Percentiles rank a stretch among this genome's conserved stretches.
These are phyloP conservation scores for Brachionus koreanus DNA, from an alignment of 1,140 invertebrate genomes.

Conservation along the genomic window DNA sequence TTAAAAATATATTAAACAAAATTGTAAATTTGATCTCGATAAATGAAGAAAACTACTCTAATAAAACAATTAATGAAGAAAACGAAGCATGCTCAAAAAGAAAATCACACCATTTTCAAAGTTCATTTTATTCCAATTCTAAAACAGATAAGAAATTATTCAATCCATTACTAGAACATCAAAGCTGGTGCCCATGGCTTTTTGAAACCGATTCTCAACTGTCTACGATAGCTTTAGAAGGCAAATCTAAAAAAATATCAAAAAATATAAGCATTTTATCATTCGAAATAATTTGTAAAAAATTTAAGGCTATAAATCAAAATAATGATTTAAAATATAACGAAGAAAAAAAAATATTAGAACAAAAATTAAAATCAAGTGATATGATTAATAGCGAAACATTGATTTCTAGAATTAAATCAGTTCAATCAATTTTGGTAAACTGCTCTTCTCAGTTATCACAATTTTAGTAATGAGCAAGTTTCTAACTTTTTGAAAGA, in stretches of 20 bases:
- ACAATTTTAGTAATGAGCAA: background rate
- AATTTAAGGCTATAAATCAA: background rate
- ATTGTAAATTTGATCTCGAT: background rate
- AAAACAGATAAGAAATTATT: background rate
- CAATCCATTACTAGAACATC: constrained; percentile 27
- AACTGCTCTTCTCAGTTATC: constrained; percentile 23
- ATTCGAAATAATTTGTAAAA: background rate
- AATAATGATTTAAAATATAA: background rate
- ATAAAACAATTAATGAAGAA: background rate
- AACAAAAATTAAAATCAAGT: background rate
- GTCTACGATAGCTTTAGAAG: background rate
- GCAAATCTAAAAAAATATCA: background rate
- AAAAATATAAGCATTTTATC: constrained; percentile 9
- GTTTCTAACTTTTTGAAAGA: background rate
- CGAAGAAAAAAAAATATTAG: background rate
- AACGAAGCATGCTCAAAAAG: background rate
- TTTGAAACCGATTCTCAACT: background rate
- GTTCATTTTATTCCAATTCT: background rate
- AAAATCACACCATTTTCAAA: background rate
- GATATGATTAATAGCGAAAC: background rate
- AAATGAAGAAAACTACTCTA: background rate
- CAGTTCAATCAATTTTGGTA: constrained; percentile 31
- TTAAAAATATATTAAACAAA: background rate
- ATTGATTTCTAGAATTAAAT: constrained; percentile 8
- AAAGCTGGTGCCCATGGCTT: constrained; percentile 41